A percentile compares a stretch with the other conserved stretches of the same genome.
Conservation (phyloP, 2,888 invertebrate genomes). For the Rhingia campestris region DNA sequence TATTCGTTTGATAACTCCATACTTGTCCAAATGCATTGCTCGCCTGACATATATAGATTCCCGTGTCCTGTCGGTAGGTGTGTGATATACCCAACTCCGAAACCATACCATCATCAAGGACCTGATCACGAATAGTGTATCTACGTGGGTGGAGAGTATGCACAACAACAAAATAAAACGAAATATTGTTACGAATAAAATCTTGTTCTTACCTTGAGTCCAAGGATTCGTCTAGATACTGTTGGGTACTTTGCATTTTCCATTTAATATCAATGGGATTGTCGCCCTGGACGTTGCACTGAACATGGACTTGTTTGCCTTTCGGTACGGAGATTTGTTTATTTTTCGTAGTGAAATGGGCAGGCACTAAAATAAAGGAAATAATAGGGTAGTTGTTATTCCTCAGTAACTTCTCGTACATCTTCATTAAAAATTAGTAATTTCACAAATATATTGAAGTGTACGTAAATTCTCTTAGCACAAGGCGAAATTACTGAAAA, state of each 20-base stretch:
- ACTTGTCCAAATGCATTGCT: constrained; percentile 96
- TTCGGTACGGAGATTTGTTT: constrained; percentile 92
- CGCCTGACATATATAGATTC: constrained; percentile 93
- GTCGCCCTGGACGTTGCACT: constrained; percentile 94
- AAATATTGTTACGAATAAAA: constrained; percentile 7
- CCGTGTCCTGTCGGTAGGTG: constrained; percentile 94
- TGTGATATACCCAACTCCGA: constrained; percentile 93
- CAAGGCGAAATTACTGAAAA: too few relatives aligned
- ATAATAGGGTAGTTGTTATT: constrained; percentile 81
- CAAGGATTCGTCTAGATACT: constrained; percentile 88
- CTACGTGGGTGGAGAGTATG: constrained; percentile 79
- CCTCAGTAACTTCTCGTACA: constrained; percentile 18
- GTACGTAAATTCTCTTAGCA: too few relatives aligned
- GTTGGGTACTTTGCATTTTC: constrained; percentile 88
- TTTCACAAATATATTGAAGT: too few relatives aligned
- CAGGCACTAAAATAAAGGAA: constrained; percentile 86
- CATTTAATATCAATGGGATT: constrained; percentile 93
- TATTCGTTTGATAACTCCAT: constrained; percentile 75
- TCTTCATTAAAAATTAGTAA: too few relatives aligned
- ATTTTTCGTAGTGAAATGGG: constrained; percentile 91
- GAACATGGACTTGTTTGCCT: constrained; percentile 91
- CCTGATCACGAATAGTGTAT: constrained; percentile 90
- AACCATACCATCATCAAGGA: constrained; percentile 90
- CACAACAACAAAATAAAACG: constrained; percentile 10
- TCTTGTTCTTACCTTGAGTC: constrained; percentile 85